These are phyloP conservation scores for Corapipo altera DNA, from an alignment of 2,113 vertebrate genomes.

Conservation along the genomic window DNA sequence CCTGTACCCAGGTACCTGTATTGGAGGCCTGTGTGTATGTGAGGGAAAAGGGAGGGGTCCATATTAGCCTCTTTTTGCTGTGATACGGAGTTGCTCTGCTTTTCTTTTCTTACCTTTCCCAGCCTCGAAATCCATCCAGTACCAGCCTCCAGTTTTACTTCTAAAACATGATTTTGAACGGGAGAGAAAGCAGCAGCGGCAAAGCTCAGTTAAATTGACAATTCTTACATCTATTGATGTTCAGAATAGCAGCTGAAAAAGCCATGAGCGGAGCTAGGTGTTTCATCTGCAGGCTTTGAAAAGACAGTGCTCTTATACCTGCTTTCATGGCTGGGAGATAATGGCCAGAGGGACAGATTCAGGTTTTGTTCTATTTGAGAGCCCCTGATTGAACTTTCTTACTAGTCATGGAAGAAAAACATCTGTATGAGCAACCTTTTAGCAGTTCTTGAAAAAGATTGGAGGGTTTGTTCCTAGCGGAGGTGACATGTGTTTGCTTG, in stretches of 20 bases:
- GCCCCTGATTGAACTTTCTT: constrained; percentile 3
- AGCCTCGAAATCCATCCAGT: background rate
- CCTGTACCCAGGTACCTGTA: background rate
- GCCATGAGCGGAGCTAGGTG: background rate
- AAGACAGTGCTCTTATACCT: background rate
- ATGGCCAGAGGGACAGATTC: background rate
- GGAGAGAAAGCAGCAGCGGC: background rate
- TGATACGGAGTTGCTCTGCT: background rate
- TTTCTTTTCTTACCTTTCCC: background rate
- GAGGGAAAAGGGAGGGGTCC: background rate
- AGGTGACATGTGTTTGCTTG: background rate
- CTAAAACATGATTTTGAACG: background rate
- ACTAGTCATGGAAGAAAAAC: background rate
- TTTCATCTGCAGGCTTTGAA: constrained; percentile 32
- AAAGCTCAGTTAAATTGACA: constrained; percentile 24
- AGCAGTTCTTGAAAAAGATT: background rate
- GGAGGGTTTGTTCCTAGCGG: background rate
- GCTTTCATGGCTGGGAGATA: constrained; percentile 5
- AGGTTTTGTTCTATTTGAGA: background rate
- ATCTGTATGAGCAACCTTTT: background rate
- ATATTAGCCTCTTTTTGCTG: background rate
- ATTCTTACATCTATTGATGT: background rate
- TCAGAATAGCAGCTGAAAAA: constrained; percentile 1
- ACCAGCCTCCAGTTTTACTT: constrained; percentile 28
- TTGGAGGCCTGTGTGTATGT: background rate